phyloP scores from a whole-genome alignment of 2,888 invertebrate species.

The Saturnia japonica region DNA sequence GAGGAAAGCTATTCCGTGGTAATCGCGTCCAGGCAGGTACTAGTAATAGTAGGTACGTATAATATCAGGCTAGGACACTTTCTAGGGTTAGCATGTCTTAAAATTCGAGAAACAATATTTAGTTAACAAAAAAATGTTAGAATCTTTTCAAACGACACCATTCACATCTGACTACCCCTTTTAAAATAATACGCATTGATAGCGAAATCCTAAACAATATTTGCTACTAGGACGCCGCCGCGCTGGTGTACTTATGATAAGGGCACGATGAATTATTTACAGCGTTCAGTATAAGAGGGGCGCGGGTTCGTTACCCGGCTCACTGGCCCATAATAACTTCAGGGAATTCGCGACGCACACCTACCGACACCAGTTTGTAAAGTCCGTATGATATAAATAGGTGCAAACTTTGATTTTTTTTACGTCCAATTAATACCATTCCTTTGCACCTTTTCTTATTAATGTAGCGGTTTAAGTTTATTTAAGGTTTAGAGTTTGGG shows the following conservation, averaged over 20 bases:
- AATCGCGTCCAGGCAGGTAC: no score
- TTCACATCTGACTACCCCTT: conserved; percentile 1
- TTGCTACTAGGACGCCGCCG: not conserved
- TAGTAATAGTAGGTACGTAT: no score
- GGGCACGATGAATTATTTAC: conserved; percentile 71
- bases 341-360: conserved; percentile 71
- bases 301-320: conserved; percentile 76
- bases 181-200: conserved; percentile 5
- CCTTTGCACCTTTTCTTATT: not conserved
- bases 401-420: conserved; percentile 34
- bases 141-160: not conserved
- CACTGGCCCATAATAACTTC: conserved; percentile 79
- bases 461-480: no score
- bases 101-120: not conserved
- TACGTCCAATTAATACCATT: not conserved
- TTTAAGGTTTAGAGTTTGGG: no score
- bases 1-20: no score
- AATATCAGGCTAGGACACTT: no score
- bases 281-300: conserved; percentile 34
- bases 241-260: conserved; percentile 11
- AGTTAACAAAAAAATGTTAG: not conserved
- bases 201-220: conserved; percentile 13
- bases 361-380: conserved; percentile 61
- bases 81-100: not conserved
- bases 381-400: conserved; percentile 28